Conservation (phyloP, 2,888 invertebrate species). For the Yponomeuta evonymella region DNA sequence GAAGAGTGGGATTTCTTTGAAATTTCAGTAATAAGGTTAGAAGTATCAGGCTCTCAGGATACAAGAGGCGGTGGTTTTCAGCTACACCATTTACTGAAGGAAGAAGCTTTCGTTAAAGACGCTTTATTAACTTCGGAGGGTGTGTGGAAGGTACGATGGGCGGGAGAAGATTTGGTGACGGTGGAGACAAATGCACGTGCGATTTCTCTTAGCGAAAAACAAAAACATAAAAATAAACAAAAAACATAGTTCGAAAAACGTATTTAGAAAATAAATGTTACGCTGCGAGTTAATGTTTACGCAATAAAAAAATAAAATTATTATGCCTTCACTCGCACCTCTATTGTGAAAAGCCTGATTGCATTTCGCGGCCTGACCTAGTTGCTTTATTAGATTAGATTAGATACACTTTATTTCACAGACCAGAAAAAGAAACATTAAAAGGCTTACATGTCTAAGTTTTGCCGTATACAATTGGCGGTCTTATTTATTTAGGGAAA, state of each 20-base stretch:
- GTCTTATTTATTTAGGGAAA: too few species aligned
- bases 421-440: too few species aligned
- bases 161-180: neutral
- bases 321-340: too few species aligned
- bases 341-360: too few species aligned
- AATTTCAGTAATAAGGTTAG: constrained; percentile 73
- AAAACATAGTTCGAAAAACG: neutral
- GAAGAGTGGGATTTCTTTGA: constrained; percentile 50
- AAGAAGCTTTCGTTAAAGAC: neutral
- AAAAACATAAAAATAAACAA: neutral
- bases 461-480: too few species aligned
- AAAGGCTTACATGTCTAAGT: too few species aligned
- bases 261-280: neutral
- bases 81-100: constrained; percentile 1
- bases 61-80: constrained; percentile 25
- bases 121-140: neutral
- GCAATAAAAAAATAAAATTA: too few species aligned
- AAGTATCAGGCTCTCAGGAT: constrained; percentile 54
- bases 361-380: too few species aligned
- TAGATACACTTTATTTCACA: too few species aligned
- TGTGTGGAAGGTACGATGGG: neutral
- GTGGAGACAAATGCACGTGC: neutral
- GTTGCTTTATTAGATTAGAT: too few species aligned
- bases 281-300: too few species aligned
- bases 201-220: neutral